These are phyloP conservation scores for Pipistrellus pygmaeus DNA, from an alignment of 2,797 vertebrate genomes.

Conservation along the genomic window DNA sequence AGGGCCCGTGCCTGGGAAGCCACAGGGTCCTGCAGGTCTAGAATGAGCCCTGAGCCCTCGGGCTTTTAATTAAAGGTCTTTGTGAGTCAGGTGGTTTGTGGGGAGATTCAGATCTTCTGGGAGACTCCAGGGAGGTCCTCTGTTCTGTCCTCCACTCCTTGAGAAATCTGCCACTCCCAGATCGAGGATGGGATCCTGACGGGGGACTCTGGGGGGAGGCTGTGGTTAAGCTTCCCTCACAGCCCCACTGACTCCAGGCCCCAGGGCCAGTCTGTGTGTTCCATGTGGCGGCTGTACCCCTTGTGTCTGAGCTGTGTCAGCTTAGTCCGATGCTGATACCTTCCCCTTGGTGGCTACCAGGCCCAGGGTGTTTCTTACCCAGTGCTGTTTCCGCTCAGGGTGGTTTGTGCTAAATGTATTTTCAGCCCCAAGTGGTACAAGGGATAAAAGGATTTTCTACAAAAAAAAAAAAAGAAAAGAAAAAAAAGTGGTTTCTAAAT, in stretches of 20 bases:
- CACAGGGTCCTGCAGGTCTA: neutral
- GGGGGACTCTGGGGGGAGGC: neutral
- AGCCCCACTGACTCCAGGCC: neutral
- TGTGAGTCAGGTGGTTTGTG: constrained; percentile 58
- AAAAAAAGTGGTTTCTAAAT: constrained; percentile 23
- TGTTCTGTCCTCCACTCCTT: neutral
- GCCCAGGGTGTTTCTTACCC: neutral
- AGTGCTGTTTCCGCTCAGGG: neutral
- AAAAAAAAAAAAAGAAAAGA: neutral
- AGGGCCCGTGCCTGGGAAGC: neutral
- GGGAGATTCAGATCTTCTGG: constrained; percentile 45
- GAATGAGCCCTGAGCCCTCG: constrained; percentile 63
- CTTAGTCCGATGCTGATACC: fast-evolving
- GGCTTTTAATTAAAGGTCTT: constrained; percentile 68
- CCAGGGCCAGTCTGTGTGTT: neutral
- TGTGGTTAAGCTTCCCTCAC: neutral
- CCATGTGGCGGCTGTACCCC: neutral
- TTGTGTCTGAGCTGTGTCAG: neutral
- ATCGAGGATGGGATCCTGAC: fast-evolving
- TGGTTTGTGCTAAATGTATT: constrained; percentile 62
- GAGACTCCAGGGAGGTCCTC: constrained; percentile 34
- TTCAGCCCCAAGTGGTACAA: constrained; percentile 22
- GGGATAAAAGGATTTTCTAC: constrained; percentile 56
- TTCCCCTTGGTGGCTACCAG: fast-evolving
- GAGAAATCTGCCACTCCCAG: neutral